Evolutionary conservation across 1,140 invertebrate species (phyloP), one percentile per base, ranked within the genome.

Genomic region (Diorhabda elongata): DNA sequence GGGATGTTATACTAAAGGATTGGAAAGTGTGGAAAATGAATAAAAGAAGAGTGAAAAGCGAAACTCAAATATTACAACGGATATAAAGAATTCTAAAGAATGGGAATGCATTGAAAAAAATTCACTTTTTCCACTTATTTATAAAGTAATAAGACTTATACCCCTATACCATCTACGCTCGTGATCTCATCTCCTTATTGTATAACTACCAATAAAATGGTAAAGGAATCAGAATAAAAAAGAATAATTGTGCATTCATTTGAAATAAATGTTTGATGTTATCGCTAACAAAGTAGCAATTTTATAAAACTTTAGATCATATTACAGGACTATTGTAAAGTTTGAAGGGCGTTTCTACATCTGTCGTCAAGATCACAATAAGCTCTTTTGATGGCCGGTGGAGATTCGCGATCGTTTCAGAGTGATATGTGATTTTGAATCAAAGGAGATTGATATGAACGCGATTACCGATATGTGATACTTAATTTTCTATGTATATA

Each of bases 261-360:
- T 67, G 68, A 69, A 69, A 70, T 72, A 72, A 74, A 74, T 74
- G 67, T 58, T 66, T 59, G 73, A 74, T 74, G 73, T 74, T 74
- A 74, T 74, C 73, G 66, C 66, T 69, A 73, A 73, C 73, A 72
- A 66, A 73, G 73, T 74, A 74, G 73, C 73, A 73, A 74, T 74
- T 73, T 72, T 65, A 71, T 61, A 63, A 74, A 71, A 52, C 47
- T 52, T 52, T 52, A 52, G 47, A 52, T 52, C 47, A 52, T 52
- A 52, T 52, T 52, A 52, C 47, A 6, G 47, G 47, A n/a, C 47
- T n/a, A 52, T 52, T 52, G 6, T 8, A n/a, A 52, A 52, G 47
- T 52, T 52, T n/a, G 47, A n/a, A 52, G 47, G 47, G 47, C 47
- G n/a, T 8, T 52, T 52, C n/a, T 52, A n/a, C 47, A 52, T 52